These are phyloP conservation scores for Rostratula benghalensis DNA, from an alignment of 2,113 vertebrate genomes.

Conservation along the genomic window DNA sequence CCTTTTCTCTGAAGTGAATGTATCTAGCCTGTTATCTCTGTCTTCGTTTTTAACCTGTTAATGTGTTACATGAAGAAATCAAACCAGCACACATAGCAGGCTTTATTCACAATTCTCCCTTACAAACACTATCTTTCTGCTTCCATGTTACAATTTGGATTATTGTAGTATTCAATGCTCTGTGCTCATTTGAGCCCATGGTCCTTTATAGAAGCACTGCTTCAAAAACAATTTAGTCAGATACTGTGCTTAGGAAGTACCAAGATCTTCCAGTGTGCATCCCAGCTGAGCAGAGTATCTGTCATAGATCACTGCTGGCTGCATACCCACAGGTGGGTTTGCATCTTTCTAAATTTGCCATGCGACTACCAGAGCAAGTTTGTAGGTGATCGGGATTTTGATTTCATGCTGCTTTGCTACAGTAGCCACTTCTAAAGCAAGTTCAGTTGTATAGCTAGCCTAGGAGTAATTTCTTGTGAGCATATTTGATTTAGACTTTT, in stretches of 20 bases:
- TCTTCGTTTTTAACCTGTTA: not conserved
- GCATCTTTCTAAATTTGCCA: rapidly evolving
- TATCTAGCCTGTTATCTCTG: not conserved
- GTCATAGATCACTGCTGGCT: not conserved
- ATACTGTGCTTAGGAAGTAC: not conserved
- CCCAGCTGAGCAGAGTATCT: not conserved
- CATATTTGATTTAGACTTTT: not conserved
- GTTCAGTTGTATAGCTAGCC: not conserved
- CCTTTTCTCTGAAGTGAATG: not conserved
- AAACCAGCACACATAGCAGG: not conserved
- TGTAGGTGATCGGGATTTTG: not conserved
- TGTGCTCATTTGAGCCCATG: not conserved
- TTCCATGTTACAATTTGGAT: not conserved
- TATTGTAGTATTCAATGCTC: not conserved
- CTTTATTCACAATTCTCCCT: not conserved
- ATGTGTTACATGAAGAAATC: not conserved
- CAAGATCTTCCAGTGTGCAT: not conserved
- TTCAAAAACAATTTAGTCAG: rapidly evolving
- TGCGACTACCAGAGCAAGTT: not conserved
- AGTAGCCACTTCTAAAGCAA: not conserved
- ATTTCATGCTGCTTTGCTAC: not conserved
- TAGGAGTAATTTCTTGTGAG: not conserved
- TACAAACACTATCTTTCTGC: not conserved
- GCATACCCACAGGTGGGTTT: not conserved
- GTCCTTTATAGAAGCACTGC: not conserved